Base-by-base conservation (phyloP, 1,140 invertebrate species). In the Planococcus citri region DNA sequence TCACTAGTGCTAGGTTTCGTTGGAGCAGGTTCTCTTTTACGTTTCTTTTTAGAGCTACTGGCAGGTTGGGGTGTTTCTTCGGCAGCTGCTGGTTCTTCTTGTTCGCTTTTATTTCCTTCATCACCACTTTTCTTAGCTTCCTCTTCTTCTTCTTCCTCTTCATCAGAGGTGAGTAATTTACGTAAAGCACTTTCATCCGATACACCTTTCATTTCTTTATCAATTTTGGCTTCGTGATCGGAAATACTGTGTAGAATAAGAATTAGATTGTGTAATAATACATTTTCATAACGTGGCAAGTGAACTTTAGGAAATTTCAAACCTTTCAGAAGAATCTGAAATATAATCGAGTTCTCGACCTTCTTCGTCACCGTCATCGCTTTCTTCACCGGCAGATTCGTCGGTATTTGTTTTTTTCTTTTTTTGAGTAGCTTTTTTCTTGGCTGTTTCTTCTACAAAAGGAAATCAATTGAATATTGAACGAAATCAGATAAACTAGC, bases 291-390 rank as follows among this genome's bases (percentile, higher is more conserved):
- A n/a, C n/a, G n/a, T n/a, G n/a, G n/a, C n/a, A n/a, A n/a, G n/a
- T n/a, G n/a, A n/a, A n/a, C n/a, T n/a, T n/a, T n/a, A n/a, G n/a
- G n/a, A n/a, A n/a, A n/a, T n/a, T 22, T 21, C 75, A 71, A 77
- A 83, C 85, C 84, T 84, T 70, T 86, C 85, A 20, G 88, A 90
- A 3, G 89, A 91, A 75, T 92, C 89, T 1, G 89, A 91, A 74
- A 92, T 91, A 74, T 93, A 93, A 78, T 92, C 90, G 70, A 85
- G 82, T 81, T 98, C 94, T 72, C 90, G 79, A 0, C 94, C 94
- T 82, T 98, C 95, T 76, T 91, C 92, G 78, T 97, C 94, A 0
- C 94, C 94, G 79, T 97, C 94, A 80, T 97, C 94, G 76, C 93
- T 96, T 78, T 98, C 95, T 79, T 98, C 94, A 69, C 91, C 84